Conservation (phyloP, 2,888 invertebrate genomes). For the Microdon myrmicae region DNA sequence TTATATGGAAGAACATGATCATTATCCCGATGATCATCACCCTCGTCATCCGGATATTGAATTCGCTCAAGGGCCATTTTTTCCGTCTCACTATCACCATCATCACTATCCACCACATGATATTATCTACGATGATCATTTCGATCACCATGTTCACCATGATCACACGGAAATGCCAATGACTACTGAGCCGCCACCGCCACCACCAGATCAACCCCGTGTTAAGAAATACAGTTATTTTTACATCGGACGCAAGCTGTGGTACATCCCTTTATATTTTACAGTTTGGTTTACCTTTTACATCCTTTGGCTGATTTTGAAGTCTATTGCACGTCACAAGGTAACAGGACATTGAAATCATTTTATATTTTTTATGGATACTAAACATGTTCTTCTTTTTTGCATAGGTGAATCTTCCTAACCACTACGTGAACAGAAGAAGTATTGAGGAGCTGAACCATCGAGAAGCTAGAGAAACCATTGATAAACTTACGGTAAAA, state of each 20-base stretch:
- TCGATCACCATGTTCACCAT: conserved; percentile 57
- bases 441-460: conserved; percentile 56
- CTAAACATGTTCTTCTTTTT: neutral
- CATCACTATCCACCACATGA: conserved; percentile 58
- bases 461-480: conserved; percentile 57
- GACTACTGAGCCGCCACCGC: conserved; percentile 55
- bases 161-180: conserved; percentile 52
- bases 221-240: conserved; percentile 75
- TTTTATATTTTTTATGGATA: conserved; percentile 6
- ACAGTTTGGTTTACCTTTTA: conserved; percentile 73
- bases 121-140: conserved; percentile 55
- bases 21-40: conserved; percentile 52
- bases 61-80: conserved; percentile 54
- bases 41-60: conserved; percentile 54
- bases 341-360: conserved; percentile 58
- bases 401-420: conserved; percentile 65
- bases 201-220: conserved; percentile 64
- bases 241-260: conserved; percentile 75
- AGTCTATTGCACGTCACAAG: conserved; percentile 76
- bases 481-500: conserved; percentile 62
- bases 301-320: conserved; percentile 73
- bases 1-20: conserved; percentile 60
- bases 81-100: conserved; percentile 60
- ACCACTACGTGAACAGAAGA: conserved; percentile 62
- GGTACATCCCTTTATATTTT: conserved; percentile 78